A percentile compares a stretch with the other conserved stretches of the same genome.
phyloP scores from a whole-genome alignment of 2,797 vertebrate species.

The Sciurus vulgaris region DNA sequence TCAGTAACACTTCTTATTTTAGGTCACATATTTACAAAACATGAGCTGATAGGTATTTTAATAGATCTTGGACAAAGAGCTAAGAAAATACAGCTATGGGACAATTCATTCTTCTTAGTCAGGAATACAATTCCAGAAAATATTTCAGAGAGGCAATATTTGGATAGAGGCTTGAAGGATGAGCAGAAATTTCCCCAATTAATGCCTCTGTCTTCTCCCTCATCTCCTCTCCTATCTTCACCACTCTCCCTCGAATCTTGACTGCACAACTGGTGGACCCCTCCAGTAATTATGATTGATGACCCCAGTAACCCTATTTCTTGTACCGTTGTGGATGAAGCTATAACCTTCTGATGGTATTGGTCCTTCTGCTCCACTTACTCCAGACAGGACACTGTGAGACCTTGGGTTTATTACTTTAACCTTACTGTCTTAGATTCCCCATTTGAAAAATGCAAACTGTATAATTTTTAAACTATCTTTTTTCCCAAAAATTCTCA shows the following conservation, averaged over 20 bases:
- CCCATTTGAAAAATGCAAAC: neutral
- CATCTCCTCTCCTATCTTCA: neutral
- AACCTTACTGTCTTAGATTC: neutral
- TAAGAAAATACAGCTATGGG: neutral
- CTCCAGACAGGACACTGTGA: neutral
- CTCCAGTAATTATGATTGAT: neutral
- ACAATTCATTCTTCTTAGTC: neutral
- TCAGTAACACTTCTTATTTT: neutral
- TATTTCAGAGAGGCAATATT: neutral
- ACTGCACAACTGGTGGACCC: neutral
- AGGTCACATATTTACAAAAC: neutral
- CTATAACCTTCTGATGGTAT: neutral
- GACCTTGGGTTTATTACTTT: neutral
- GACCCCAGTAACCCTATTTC: neutral
- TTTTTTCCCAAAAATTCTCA: neutral
- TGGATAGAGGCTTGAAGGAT: neutral
- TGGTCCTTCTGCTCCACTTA: neutral
- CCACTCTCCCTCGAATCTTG: neutral
- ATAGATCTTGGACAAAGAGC: neutral
- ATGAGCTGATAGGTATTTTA: neutral
- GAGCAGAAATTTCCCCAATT: neutral
- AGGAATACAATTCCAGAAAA: neutral
- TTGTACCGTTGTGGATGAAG: neutral
- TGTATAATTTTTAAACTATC: neutral
- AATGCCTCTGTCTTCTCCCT: neutral